phyloP scores from a whole-genome alignment of 1,140 invertebrate genomes.

The Lethrus apterus region DNA sequence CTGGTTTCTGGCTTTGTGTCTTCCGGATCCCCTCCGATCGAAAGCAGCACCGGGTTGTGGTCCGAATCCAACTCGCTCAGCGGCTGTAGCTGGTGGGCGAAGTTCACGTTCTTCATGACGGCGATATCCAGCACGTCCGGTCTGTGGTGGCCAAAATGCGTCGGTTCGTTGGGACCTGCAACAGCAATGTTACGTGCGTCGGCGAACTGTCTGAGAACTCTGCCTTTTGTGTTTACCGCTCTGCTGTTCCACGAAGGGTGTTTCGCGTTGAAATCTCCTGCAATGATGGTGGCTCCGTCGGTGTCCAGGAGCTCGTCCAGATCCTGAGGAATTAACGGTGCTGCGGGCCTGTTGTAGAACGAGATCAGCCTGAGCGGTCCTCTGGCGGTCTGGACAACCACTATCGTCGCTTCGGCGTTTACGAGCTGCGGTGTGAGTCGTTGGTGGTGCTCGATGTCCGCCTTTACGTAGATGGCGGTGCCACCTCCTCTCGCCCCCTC shows the following conservation, averaged over 20 bases:
- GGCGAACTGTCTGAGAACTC: not conserved
- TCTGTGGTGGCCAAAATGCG: not conserved
- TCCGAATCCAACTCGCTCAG: not conserved
- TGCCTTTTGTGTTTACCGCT: not conserved
- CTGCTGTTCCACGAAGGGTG: slow-evolving; percentile 4
- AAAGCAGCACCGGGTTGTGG: not conserved
- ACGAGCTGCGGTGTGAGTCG: not conserved
- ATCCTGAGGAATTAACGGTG: not conserved
- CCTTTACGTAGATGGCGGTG: slow-evolving; percentile 3
- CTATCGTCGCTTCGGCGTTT: not conserved
- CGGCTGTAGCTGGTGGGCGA: not conserved
- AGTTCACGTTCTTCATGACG: not conserved
- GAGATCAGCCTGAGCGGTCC: not conserved
- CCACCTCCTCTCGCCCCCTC: not conserved
- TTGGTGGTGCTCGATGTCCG: not conserved
- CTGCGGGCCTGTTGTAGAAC: not conserved
- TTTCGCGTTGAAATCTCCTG: slow-evolving; percentile 11
- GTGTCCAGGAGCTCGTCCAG: not conserved
- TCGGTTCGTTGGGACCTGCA: not conserved
- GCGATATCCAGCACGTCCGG: slow-evolving; percentile 1
- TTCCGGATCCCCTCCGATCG: not conserved
- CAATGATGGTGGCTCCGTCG: slow-evolving; percentile 1
- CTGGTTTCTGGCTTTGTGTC: not conserved
- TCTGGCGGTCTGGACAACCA: not conserved
- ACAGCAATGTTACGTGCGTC: not conserved